Base-by-base conservation (phyloP, 2,113 vertebrate genomes). In the Glaucidium brasilianum region DNA sequence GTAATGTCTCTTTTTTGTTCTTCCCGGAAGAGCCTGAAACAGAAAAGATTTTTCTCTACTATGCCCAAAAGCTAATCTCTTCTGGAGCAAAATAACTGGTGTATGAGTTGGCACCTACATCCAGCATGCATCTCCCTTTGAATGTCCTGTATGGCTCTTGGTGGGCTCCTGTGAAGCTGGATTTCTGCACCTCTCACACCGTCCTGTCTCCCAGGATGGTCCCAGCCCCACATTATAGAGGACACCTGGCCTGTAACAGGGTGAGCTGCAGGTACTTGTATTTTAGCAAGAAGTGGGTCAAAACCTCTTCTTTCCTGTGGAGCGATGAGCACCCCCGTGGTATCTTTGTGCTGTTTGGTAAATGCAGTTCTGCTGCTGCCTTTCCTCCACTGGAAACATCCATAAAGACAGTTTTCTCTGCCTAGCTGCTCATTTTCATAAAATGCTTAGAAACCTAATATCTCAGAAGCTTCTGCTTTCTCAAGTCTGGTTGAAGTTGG, bases 401-500 rank as follows among this genome's bases (percentile, higher is more conserved):
- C 41, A 37, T 10, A 55, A 27, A 21, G 18, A 34, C 11, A 62
- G 9, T 62, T 88, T 73, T 76, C 43, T 69, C 49, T 88, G 12
- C 15, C 35, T 35, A 1, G 0, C 21, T 92, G 37, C 12, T 71
- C 50, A 12, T 68, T 89, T 81, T 74, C 80, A 49, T 47, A 12
- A 88, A 89, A 52, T 75, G 5, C 13, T 62, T 50, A 58, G 55
- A 39, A 85, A 16, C 9, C 3, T 43, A 41, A 7, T 23, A 3
- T 22, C 41, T 89, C 83, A 75, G 68, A 64, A 81, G 47, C 32
- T 91, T 50, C 83, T 96, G n/a, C 37, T 77, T n/a, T 52, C 68
- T 67, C 41, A 17, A 29, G 18, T 26, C 32, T 37, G 39, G 3
- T 6, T 43, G 59, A 59, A 74, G 29, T 15, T 59, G 17, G 30